These are phyloP conservation scores for Gryllus bimaculatus DNA, from an alignment of 1,140 invertebrate genomes.

Conservation along the genomic window DNA sequence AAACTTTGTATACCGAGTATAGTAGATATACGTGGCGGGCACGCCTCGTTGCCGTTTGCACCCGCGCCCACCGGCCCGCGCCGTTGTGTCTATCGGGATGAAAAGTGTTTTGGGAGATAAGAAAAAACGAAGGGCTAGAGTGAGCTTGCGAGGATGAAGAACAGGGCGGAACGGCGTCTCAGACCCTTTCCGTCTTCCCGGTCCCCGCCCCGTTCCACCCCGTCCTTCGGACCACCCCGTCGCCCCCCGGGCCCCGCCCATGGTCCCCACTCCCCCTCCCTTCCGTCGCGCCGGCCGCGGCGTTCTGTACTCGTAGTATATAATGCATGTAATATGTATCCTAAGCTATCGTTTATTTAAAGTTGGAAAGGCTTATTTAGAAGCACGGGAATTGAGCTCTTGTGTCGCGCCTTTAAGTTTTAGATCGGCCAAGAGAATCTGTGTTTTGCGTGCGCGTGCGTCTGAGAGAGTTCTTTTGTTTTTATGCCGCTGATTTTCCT, in stretches of 20 bases:
- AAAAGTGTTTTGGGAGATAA: neutral
- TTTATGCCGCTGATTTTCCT: neutral
- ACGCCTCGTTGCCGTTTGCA: no score
- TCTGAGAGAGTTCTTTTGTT: neutral
- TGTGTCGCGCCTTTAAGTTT: no score
- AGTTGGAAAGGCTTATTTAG: slow-evolving; percentile 4
- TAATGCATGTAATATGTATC: slow-evolving; percentile 5
- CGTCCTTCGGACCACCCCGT: neutral
- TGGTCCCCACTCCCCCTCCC: neutral
- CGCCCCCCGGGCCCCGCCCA: no score
- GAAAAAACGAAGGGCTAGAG: neutral
- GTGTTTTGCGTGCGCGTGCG: neutral
- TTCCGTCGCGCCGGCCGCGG: neutral
- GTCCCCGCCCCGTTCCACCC: neutral
- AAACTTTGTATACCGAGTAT: no score
- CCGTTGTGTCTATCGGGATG: no score
- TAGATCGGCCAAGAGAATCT: neutral
- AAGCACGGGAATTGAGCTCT: neutral
- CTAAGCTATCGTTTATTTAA: neutral
- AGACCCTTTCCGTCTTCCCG: no score
- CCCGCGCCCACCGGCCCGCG: no score
- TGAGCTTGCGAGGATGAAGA: neutral
- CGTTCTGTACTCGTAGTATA: neutral
- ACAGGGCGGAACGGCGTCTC: neutral
- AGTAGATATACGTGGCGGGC: no score